A percentile compares a stretch with the other conserved stretches of the same genome.
These are phyloP conservation scores for Amazonetta brasiliensis DNA, from an alignment of 2,797 vertebrate species.

Conservation along the genomic window DNA sequence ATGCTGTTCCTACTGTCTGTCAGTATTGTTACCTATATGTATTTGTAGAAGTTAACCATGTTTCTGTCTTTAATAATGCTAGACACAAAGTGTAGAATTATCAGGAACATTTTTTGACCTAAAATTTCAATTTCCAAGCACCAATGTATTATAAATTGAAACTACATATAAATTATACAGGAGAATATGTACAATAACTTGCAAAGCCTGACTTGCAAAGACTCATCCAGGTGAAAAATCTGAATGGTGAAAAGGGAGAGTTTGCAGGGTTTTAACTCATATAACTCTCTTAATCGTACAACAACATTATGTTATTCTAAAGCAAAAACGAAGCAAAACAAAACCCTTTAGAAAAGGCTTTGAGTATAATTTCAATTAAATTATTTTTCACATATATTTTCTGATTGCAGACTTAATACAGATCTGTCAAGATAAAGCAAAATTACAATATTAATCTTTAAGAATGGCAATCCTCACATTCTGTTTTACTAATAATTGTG, in stretches of 20 bases:
- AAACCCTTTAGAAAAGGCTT: background rate
- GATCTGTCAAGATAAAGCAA: background rate
- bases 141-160: background rate
- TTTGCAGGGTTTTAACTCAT: background rate
- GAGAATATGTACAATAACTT: background rate
- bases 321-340: background rate
- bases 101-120: background rate
- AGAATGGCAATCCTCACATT: background rate
- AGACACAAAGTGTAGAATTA: background rate
- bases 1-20: background rate
- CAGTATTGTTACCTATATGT: background rate
- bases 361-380: background rate
- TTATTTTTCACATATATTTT: background rate
- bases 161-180: background rate
- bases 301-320: background rate
- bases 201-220: background rate
- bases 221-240: background rate
- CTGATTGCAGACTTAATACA: background rate
- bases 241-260: background rate
- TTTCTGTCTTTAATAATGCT: background rate
- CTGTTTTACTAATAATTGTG: background rate
- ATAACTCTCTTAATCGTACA: background rate
- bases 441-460: background rate
- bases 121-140: background rate
- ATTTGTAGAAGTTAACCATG: background rate